These are phyloP conservation scores for Amphiprion ocellaris DNA, from an alignment of 2,113 vertebrate genomes.

Conservation along the genomic window DNA sequence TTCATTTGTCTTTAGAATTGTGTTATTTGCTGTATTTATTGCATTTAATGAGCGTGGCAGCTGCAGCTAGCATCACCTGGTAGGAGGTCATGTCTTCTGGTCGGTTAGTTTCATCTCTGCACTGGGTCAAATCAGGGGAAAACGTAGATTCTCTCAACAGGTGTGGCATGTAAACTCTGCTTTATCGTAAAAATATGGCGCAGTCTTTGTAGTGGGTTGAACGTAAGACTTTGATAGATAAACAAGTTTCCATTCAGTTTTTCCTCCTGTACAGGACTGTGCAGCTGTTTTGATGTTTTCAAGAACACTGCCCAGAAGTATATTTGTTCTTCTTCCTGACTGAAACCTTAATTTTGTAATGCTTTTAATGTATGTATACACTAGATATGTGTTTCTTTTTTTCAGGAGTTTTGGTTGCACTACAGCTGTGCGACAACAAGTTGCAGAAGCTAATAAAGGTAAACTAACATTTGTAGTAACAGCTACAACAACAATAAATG, in stretches of 20 bases:
- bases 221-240: too few relatives aligned
- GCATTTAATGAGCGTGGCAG: background rate
- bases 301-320: too few relatives aligned
- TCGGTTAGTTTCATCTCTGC: background rate
- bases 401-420: constrained; percentile 83
- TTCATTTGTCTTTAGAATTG: rapidly evolving
- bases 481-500: too few relatives aligned
- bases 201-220: too few relatives aligned
- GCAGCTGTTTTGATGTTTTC: too few relatives aligned
- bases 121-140: background rate
- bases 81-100: constrained; percentile 60
- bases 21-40: background rate
- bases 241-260: too few relatives aligned
- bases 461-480: constrained; percentile 1
- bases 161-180: too few relatives aligned
- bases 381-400: constrained; percentile 12
- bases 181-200: too few relatives aligned
- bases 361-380: too few relatives aligned
- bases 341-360: too few relatives aligned
- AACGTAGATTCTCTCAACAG: background rate
- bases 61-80: constrained; percentile 39
- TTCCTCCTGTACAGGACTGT: too few relatives aligned
- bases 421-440: constrained; percentile 71
- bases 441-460: constrained; percentile 81
- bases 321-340: too few relatives aligned